These are phyloP conservation scores for Atta colombica DNA, from an alignment of 1,140 invertebrate genomes.

Conservation along the genomic window DNA sequence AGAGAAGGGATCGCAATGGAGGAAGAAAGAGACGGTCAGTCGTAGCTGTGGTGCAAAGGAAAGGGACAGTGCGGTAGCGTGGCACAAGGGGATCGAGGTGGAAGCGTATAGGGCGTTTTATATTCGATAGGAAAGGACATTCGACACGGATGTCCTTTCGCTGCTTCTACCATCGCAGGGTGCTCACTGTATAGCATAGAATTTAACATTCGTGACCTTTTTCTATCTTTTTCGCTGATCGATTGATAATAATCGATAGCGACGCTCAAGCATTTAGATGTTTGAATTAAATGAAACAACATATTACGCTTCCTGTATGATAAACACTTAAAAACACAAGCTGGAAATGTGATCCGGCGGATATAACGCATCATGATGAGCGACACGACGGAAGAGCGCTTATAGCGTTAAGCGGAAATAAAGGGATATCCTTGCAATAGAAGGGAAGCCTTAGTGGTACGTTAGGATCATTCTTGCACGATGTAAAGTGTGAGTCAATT, in stretches of 20 bases:
- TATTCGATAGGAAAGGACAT: constrained; percentile 40
- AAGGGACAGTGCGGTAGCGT: neutral
- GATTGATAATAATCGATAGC: neutral
- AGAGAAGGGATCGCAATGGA: constrained; percentile 57
- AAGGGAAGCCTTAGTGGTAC: constrained; percentile 58
- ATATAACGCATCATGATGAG: constrained; percentile 39
- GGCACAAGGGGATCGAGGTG: constrained; percentile 20
- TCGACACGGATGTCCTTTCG: constrained; percentile 50
- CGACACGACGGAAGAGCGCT: constrained; percentile 44
- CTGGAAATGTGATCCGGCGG: constrained; percentile 24
- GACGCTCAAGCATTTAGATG: neutral
- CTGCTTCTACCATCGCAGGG: constrained; percentile 12
- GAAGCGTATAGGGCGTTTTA: constrained; percentile 13
- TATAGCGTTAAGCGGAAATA: constrained; percentile 50
- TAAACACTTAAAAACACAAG: neutral
- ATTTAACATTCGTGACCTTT: constrained; percentile 26
- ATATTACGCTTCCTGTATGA: neutral
- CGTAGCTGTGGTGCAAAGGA: neutral
- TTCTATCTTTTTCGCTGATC: neutral
- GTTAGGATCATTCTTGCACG: constrained; percentile 44
- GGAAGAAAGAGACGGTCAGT: constrained; percentile 37
- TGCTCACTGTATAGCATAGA: neutral
- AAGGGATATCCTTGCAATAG: constrained; percentile 67
- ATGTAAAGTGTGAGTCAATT: constrained; percentile 53
- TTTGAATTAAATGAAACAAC: neutral